Evolutionary conservation across 2,113 vertebrate genomes (phyloP), one percentile per base, ranked within the genome.

Genomic region (Microcebus lehilahytsara): DNA sequence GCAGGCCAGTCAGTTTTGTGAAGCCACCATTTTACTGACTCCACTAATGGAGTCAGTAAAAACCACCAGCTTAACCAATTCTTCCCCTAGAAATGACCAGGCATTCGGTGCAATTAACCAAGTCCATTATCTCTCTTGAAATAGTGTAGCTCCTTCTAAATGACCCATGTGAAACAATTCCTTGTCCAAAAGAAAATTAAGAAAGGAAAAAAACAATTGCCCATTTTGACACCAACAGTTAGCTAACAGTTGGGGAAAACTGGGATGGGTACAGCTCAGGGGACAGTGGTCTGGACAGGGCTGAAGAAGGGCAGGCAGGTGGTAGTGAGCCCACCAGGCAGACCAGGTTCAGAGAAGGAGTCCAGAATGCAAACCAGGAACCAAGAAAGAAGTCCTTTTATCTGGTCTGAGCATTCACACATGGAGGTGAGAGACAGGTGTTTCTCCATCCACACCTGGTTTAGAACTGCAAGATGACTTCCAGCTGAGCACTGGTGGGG

Each of bases 141-240:
- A 89, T 19, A 89, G 25, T 32, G 4, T 2, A n/a, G 42, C 49
- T 80, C 62, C n/a, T 69, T 49, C 84, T 83, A 67, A 93, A 81
- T 64, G 14, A 77, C 13, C 83, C 60, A 40, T 17, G 11, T 56
- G 49, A 89, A 93, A 87, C 67, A 85, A 86, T 32, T 89, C 30
- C 67, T 80, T 66, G 40, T 86, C 30, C 78, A 75, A 89, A 93
- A 80, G 30, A 89, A 93, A 96, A 77, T 23, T n/a, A 75, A 85
- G 30, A 49, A 75, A 66, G 20, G 19, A 27, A 87, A 60, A 72
- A 62, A 17, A 34, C 9, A 51, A 14, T 40, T 86, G 62, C 20
- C 42, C 62, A 13, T 53, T 86, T 74, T 74, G 81, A 56, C 17
- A 42, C 7, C 51, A 87, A 92, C 20, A 37, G 78, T 34, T 62